phyloP scores from a whole-genome alignment of 1,140 invertebrate species.

The Mercenaria mercenaria region DNA sequence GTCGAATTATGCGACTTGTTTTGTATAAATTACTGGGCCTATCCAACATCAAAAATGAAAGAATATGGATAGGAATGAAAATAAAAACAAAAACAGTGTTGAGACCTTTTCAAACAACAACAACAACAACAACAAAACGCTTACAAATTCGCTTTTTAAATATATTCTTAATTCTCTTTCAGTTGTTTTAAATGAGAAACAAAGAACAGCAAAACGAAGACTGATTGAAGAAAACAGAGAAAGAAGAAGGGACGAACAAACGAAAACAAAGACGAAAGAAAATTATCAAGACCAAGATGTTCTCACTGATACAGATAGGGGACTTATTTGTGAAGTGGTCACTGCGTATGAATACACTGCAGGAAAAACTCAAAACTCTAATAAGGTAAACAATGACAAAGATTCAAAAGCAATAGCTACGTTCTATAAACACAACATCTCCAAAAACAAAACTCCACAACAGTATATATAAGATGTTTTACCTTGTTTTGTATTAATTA shows the following conservation, averaged over 20 bases:
- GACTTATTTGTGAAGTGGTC: slow-evolving; percentile 76
- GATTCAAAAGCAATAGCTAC: too few relatives aligned
- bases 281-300: slow-evolving; percentile 65
- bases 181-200: slow-evolving; percentile 86
- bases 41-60: too few relatives aligned
- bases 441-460: too few relatives aligned
- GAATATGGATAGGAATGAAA: too few relatives aligned
- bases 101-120: not conserved
- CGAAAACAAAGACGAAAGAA: slow-evolving; percentile 59
- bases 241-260: slow-evolving; percentile 71
- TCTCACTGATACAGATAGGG: slow-evolving; percentile 76
- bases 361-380: slow-evolving; percentile 65
- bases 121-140: too few relatives aligned
- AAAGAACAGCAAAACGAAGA: slow-evolving; percentile 85
- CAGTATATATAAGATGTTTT: too few relatives aligned
- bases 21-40: too few relatives aligned
- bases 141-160: too few relatives aligned
- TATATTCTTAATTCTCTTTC: slow-evolving; percentile 67
- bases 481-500: too few relatives aligned
- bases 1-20: too few relatives aligned
- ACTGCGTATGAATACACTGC: slow-evolving; percentile 79
- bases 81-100: too few relatives aligned
- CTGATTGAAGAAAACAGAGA: slow-evolving; percentile 86
- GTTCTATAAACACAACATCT: too few relatives aligned
- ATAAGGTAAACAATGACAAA: slow-evolving; percentile 55